Conservation (phyloP, 2,797 vertebrate genomes). For the Novumbra hubbsi region DNA sequence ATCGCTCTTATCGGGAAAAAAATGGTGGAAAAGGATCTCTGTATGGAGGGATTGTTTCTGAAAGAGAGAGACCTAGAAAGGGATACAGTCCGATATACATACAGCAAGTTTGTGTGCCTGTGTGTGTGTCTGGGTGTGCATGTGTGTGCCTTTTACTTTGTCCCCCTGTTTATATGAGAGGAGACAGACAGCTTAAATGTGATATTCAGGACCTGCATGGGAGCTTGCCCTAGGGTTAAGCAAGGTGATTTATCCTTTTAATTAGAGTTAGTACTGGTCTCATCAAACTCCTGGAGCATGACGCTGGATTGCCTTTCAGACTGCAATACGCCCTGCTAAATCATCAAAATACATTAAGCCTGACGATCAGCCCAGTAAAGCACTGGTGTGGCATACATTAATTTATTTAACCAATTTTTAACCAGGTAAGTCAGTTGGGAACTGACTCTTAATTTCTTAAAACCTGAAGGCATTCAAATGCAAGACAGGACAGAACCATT, state of each 20-base stretch:
- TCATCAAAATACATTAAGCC: neutral
- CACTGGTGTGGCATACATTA: neutral
- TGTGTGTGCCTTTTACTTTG: neutral
- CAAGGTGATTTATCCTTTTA: slow-evolving; percentile 57
- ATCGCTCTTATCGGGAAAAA: neutral
- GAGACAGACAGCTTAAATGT: slow-evolving; percentile 18
- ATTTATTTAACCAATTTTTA: too few relatives aligned
- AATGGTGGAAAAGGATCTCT: neutral
- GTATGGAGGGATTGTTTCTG: neutral
- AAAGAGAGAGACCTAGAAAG: neutral
- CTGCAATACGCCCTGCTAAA: slow-evolving; percentile 1
- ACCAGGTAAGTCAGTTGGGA: too few relatives aligned
- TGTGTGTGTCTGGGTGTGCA: neutral
- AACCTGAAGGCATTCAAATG: neutral
- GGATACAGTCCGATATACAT: neutral
- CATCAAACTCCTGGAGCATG: slow-evolving; percentile 19
- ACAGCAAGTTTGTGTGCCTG: neutral
- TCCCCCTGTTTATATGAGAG: neutral
- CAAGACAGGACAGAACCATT: neutral
- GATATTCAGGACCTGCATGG: slow-evolving; percentile 52
- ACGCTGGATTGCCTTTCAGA: slow-evolving; percentile 7
- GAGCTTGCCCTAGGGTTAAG: slow-evolving; percentile 65
- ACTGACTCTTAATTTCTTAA: too few relatives aligned
- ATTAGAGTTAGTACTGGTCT: slow-evolving; percentile 57
- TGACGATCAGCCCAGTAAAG: neutral